phyloP scores from a whole-genome alignment of 2,888 invertebrate species.

The Drosophila histrio region DNA sequence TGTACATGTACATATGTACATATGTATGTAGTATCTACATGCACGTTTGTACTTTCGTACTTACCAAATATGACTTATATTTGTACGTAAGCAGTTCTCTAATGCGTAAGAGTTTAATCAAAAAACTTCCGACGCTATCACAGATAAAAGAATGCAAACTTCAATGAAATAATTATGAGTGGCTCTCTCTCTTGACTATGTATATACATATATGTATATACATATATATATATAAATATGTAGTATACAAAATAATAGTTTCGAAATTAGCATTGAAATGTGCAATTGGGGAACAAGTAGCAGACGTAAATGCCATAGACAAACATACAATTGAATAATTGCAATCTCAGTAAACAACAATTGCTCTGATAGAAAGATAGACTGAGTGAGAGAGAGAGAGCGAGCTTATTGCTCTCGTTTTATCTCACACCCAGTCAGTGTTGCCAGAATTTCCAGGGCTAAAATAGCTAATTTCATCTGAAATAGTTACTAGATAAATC shows the following conservation, averaged over 20 bases:
- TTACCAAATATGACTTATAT: not conserved
- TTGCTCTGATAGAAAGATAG: slow-evolving; percentile 7
- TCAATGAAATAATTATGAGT: slow-evolving; percentile 52
- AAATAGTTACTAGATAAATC: too few relatives aligned
- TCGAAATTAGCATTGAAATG: slow-evolving; percentile 61
- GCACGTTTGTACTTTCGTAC: not conserved
- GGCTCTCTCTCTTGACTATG: not conserved
- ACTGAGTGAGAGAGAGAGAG: not conserved
- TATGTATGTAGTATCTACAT: too few relatives aligned
- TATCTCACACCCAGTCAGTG: not conserved
- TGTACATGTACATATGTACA: not conserved
- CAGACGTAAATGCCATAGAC: slow-evolving; percentile 10
- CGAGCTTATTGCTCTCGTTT: not conserved
- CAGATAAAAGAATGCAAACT: slow-evolving; percentile 40
- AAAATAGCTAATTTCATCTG: too few relatives aligned
- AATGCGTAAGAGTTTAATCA: slow-evolving; percentile 39
- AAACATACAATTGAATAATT: slow-evolving; percentile 38
- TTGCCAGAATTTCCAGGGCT: too few relatives aligned
- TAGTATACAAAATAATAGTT: slow-evolving; percentile 9
- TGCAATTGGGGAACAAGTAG: slow-evolving; percentile 46
- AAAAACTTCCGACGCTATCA: slow-evolving; percentile 37
- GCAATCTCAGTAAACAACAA: slow-evolving; percentile 41
- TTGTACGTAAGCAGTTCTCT: slow-evolving; percentile 9
- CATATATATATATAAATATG: not conserved
- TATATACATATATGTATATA: not conserved